These are phyloP conservation scores for Tiliqua scincoides DNA, from an alignment of 2,113 vertebrate species.

Conservation along the genomic window DNA sequence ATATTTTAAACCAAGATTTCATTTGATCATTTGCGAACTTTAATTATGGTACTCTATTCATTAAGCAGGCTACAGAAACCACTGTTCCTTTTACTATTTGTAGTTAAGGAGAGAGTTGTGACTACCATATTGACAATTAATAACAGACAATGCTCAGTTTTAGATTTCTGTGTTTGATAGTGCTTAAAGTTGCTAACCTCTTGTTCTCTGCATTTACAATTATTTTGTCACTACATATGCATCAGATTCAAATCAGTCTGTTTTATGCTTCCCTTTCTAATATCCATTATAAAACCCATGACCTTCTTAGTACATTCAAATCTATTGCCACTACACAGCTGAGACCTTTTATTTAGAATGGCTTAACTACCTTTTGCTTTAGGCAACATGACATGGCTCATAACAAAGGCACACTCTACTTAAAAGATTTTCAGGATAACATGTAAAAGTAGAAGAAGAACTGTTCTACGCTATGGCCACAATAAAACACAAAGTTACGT, in stretches of 20 bases:
- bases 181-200: background rate
- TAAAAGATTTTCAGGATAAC: background rate
- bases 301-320: too few relatives aligned
- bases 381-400: background rate
- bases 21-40: background rate
- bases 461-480: background rate
- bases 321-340: background rate
- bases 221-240: background rate
- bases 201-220: background rate
- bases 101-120: background rate
- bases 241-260: background rate
- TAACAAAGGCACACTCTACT: background rate
- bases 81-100: background rate
- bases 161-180: background rate
- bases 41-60: background rate
- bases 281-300: background rate
- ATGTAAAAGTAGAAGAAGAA: too few relatives aligned
- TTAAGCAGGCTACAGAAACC: background rate
- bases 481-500: background rate
- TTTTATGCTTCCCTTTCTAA: background rate
- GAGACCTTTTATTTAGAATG: background rate
- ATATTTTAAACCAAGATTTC: background rate
- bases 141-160: background rate
- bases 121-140: background rate
- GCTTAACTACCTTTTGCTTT: background rate